phyloP scores from a whole-genome alignment of 2,797 vertebrate genomes.

The Lithobates sylvaticus region DNA sequence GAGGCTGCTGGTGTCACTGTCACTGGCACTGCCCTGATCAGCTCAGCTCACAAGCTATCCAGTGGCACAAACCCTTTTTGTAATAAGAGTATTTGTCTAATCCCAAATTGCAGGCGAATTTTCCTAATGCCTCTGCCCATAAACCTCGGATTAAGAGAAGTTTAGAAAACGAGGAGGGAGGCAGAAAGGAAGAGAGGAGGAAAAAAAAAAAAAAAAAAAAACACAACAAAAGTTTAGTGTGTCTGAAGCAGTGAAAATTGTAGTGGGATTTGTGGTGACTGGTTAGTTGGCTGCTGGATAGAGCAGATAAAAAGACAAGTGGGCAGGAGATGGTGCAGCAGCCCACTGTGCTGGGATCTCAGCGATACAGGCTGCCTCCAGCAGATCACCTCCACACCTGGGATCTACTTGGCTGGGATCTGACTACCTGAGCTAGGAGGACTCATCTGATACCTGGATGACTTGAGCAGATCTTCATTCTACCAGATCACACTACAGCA shows the following conservation, averaged over 20 bases:
- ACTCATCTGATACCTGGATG: background rate
- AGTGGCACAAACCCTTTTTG: constrained; percentile 82
- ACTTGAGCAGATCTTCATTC: constrained; percentile 18
- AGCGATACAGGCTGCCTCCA: background rate
- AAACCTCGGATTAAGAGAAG: constrained; percentile 88
- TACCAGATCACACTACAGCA: constrained; percentile 3
- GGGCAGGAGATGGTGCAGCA: constrained; percentile 24
- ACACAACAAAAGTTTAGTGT: constrained; percentile 68
- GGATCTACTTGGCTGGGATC: constrained; percentile 11
- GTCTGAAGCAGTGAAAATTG: constrained; percentile 26
- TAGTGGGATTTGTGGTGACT: constrained; percentile 22
- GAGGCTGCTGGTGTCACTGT: background rate
- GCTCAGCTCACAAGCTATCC: constrained; percentile 82
- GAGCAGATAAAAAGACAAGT: background rate
- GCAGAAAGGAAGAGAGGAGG: constrained; percentile 15
- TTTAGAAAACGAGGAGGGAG: constrained; percentile 69
- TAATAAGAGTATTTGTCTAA: constrained; percentile 92
- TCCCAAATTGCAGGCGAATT: constrained; percentile 90
- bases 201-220: constrained; percentile 36
- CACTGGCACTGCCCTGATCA: constrained; percentile 69
- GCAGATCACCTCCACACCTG: background rate
- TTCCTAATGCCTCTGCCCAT: constrained; percentile 88
- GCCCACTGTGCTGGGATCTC: background rate
- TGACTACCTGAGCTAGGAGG: constrained; percentile 1
- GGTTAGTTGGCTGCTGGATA: constrained; percentile 10